Conservation (phyloP, 2,113 vertebrate genomes). For the Callipepla californica region DNA sequence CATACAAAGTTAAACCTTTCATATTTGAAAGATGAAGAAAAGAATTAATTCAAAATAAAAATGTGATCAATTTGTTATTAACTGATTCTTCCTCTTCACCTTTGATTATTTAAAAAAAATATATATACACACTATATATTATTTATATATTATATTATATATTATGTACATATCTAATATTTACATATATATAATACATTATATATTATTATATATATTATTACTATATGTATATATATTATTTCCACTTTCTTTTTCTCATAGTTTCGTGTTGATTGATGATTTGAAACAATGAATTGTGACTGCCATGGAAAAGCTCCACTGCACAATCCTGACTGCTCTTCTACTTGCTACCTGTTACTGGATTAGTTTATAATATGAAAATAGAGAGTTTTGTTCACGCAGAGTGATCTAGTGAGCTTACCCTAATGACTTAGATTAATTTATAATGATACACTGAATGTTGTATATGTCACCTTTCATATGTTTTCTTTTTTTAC, state of each 20-base stretch:
- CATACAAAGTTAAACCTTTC: not conserved
- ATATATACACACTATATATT: not conserved
- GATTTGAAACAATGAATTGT: not conserved
- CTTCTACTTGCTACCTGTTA: not conserved
- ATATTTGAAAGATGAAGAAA: not conserved
- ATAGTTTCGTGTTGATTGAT: not conserved
- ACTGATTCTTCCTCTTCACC: not conserved
- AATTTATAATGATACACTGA: not conserved
- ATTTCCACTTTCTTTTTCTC: not conserved
- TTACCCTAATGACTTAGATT: not conserved
- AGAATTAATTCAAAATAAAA: not conserved
- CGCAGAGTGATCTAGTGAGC: not conserved
- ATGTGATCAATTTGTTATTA: not conserved
- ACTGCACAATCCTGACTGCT: accelerated
- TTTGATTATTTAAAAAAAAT: not conserved
- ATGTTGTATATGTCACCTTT: not conserved
- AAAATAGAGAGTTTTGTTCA: not conserved
- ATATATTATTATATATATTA: not conserved
- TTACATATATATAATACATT: not conserved
- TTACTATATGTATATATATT: not conserved
- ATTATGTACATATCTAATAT: not conserved
- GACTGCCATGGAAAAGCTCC: not conserved
- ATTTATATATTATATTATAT: not conserved
- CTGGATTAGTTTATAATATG: not conserved
- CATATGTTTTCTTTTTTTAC: accelerated